These are phyloP conservation scores for Parapsyche elsis DNA, from an alignment of 1,140 invertebrate genomes.

Conservation along the genomic window DNA sequence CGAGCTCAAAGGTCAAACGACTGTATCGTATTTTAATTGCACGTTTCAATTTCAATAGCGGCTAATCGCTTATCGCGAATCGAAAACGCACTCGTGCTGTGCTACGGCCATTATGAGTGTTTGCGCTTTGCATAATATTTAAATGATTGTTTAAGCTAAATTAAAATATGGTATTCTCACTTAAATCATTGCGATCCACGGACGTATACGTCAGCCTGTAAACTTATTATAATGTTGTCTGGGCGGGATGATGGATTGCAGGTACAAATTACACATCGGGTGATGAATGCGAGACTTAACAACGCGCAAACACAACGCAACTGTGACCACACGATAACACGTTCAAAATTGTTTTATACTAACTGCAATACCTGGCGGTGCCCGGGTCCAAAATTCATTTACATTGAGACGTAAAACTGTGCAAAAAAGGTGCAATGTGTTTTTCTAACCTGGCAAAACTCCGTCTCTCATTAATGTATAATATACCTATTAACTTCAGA, in stretches of 20 bases:
- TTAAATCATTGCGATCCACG: conserved; percentile 49
- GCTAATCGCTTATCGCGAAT: no score
- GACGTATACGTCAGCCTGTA: neutral
- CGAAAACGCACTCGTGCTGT: neutral
- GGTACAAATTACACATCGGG: conserved; percentile 54
- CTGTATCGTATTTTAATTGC: no score
- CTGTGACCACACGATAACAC: neutral
- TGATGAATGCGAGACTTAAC: conserved; percentile 50
- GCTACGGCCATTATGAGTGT: neutral
- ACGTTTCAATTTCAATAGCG: no score
- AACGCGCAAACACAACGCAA: conserved; percentile 11
- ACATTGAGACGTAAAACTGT: no score
- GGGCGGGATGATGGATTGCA: conserved; percentile 51
- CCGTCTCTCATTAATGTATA: no score
- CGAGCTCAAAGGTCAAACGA: no score
- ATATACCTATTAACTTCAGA: no score
- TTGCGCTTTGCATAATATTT: conserved; percentile 2
- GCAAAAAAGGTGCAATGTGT: no score
- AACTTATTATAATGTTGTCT: conserved; percentile 47
- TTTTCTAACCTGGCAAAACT: no score
- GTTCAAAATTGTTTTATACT: no score
- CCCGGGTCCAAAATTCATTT: no score
- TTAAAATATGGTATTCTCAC: conserved; percentile 48
- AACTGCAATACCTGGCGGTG: no score
- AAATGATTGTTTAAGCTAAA: conserved; percentile 33